Conservation (phyloP, 1,140 invertebrate genomes). For the Eupristina koningsbergeri region DNA sequence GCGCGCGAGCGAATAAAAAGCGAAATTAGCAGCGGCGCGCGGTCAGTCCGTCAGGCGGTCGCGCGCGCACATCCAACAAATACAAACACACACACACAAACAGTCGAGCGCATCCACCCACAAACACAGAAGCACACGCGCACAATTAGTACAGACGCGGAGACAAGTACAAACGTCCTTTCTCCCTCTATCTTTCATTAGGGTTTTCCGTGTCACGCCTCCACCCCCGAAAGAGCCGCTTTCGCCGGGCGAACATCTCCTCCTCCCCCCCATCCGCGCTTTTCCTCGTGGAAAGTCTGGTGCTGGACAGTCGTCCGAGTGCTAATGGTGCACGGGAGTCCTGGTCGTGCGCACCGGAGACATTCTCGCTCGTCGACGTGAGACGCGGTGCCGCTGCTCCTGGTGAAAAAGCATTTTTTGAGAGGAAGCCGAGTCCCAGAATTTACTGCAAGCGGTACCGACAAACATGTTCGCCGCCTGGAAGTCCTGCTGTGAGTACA, state of each 20-base stretch:
- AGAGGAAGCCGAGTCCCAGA: not conserved
- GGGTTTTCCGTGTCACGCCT: not conserved
- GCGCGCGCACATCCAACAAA: constrained; percentile 12
- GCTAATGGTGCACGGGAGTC: not conserved
- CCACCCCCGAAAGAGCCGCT: not conserved
- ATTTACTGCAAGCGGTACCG: too few species aligned
- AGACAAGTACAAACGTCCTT: too few species aligned
- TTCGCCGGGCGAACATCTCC: not conserved
- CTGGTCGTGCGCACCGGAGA: not conserved
- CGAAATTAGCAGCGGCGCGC: constrained; percentile 55
- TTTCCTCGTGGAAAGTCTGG: not conserved
- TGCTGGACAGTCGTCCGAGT: not conserved
- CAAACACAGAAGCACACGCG: too few species aligned
- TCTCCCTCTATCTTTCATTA: not conserved
- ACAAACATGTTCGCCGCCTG: constrained; percentile 56
- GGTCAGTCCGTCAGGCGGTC: constrained; percentile 54
- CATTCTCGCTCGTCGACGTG: not conserved
- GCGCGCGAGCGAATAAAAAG: constrained; percentile 55
- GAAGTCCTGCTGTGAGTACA: constrained; percentile 63
- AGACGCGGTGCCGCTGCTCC: too few species aligned
- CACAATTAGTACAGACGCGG: too few species aligned
- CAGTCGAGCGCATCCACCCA: too few species aligned
- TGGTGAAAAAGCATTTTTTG: too few species aligned
- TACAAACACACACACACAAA: not conserved
- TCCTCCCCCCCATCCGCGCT: not conserved